Conservation (phyloP, 2,113 vertebrate species). For the Eleginops maclovinus region DNA sequence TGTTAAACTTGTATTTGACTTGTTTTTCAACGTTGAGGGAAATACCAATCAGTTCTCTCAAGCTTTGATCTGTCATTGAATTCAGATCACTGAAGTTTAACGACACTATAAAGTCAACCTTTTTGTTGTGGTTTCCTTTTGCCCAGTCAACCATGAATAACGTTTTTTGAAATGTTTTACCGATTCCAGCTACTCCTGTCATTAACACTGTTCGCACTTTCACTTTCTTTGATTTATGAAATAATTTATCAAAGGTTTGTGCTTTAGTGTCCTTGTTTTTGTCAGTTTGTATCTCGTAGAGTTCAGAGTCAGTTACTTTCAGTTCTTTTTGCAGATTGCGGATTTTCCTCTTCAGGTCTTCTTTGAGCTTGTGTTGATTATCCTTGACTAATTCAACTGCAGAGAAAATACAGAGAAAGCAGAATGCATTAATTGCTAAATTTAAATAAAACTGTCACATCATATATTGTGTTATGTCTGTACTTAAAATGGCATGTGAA, state of each 20-base stretch:
- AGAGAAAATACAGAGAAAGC: neutral
- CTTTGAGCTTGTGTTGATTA: neutral
- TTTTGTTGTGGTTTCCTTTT: neutral
- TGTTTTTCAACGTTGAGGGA: neutral
- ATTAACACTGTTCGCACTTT: constrained; percentile 15
- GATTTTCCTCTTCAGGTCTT: neutral
- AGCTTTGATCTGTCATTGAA: neutral
- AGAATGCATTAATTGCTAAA: neutral
- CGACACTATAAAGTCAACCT: constrained; percentile 20
- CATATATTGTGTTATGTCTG: neutral
- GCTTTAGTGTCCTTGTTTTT: neutral
- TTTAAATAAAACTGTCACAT: neutral
- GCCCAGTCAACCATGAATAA: constrained; percentile 24
- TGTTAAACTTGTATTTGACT: accelerated
- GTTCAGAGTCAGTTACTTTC: neutral
- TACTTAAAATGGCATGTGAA: neutral
- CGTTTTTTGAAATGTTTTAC: constrained; percentile 39
- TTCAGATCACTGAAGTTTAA: constrained; percentile 11
- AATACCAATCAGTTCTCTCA: neutral
- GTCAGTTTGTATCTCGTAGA: neutral
- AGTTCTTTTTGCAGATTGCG: neutral
- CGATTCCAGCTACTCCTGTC: constrained; percentile 14
- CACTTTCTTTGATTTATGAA: accelerated
- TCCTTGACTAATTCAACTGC: neutral
- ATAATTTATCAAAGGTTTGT: neutral